These are phyloP conservation scores for Tragelaphus scriptus DNA, from an alignment of 2,113 vertebrate genomes.

Conservation along the genomic window DNA sequence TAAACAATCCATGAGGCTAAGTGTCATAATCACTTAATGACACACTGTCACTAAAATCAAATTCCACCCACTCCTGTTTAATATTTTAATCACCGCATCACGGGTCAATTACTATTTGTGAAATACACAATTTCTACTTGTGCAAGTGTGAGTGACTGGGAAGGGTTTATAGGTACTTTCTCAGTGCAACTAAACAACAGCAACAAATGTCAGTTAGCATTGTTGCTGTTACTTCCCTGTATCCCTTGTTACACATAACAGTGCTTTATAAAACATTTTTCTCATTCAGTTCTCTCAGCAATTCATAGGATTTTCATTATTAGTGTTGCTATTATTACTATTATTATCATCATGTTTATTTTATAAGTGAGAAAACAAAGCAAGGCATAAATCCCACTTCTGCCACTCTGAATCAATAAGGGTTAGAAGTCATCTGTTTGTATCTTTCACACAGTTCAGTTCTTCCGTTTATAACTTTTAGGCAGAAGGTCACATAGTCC, in stretches of 20 bases:
- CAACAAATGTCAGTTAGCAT: background rate
- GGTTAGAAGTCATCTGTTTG: background rate
- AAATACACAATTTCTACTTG: background rate
- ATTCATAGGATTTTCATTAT: background rate
- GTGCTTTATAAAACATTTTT: background rate
- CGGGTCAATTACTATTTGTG: background rate
- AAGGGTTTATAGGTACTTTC: background rate
- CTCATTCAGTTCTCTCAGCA: background rate
- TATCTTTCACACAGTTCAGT: background rate
- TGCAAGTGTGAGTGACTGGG: background rate
- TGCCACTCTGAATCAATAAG: background rate
- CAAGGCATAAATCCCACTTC: background rate
- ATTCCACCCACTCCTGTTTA: background rate
- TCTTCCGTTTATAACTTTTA: background rate
- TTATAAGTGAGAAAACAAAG: background rate
- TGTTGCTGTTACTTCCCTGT: background rate
- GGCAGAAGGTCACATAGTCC: background rate
- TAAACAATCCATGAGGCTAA: background rate
- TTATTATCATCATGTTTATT: background rate
- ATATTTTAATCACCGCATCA: background rate
- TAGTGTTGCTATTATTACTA: background rate
- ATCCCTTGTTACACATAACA: background rate
- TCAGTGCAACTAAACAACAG: background rate
- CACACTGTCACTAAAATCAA: background rate
- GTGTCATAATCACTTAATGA: background rate